Evolutionary conservation across 2,113 vertebrate species (phyloP), one percentile per base, ranked within the genome.

Genomic region (Mesitornis unicolor): DNA sequence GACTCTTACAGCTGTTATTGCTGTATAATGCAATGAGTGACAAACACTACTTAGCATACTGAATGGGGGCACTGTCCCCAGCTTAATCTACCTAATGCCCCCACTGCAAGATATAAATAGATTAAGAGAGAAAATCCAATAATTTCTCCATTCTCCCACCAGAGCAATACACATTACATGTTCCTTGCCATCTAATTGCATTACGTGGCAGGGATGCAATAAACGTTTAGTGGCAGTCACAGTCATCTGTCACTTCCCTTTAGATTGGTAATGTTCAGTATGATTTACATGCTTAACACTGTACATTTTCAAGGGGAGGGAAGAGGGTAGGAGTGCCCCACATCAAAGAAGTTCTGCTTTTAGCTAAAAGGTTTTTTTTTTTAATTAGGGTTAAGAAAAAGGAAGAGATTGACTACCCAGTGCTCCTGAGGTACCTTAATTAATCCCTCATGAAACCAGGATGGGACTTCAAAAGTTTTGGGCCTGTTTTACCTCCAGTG

Each of bases 71-170:
- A 97, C 93, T 95, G 93, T 97, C 95, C 95, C 96, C 61, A 76
- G 96, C 93, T 97, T 98, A 98, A 98, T 98, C 94, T 98, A 95
- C 97, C 97, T 98, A 98, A 98, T 98, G 97, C 96, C 98, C 97
- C 97, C 96, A 90, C 94, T 98, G 98, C 95, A 98, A 97, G 95
- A 89, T 86, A 68, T 98, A 99, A 98, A 98, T 97, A 98, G 98
- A 98, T 98, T 98, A 98, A 96, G 91, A 97, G 93, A 96, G 97
- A 98, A 98, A 98, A 98, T 98, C 97, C 98, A 98, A 98, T 98
- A 98, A 98, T 97, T 97, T 97, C 95, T 97, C 97, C 97, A 92
- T 96, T 98, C 97, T 98, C 97, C 97, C 97, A 97, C 96, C 93
- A 98, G 98, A 97, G 96, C 94, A 93, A 96, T 96, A 95, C 92